Base-by-base conservation (phyloP, 1,140 invertebrate genomes). In the Doryteuthis pealeii region DNA sequence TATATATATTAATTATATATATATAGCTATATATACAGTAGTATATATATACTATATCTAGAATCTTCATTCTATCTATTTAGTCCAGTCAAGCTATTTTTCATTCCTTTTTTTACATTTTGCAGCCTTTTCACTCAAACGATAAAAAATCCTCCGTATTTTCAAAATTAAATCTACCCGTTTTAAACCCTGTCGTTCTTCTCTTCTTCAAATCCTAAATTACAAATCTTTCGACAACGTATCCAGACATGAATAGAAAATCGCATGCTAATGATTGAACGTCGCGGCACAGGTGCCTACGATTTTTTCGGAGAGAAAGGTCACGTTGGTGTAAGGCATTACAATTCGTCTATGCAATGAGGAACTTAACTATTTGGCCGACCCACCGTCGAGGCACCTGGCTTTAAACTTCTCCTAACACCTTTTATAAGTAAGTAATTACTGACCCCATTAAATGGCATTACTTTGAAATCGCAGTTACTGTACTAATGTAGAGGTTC, bases 321-420 rank as follows among this genome's bases (percentile, higher is more conserved):
- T 2, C 15, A 8, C 66, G 66, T 15, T n/a, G 66, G 66, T 8
- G 66, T 68, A 8, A 18, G 10, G 1, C n/a, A 68, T 32, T 68
- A 68, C 28, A 68, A 68, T 30, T 68, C 66, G 4, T 26, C 66
- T 5, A n/a, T 68, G 22, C 30, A 68, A 68, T 26, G 66, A 68
- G 66, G 18, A 33, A 14, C 66, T 68, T 5, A 33, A 68, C 22
- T 68, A 68, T 68, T 68, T 33, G 66, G 66, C 12, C 5, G 30
- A 68, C 66, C 66, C 15, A 68, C 66, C 15, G 15, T 18, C 8
- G 30, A 31, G 6, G 66, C 28, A 30, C 28, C 32, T 8, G 66
- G 66, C 0, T 68, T 68, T 26, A 68, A 68, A 12, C 30, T 68
- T 22, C 22, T 68, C 8, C 66, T 68, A 18, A 68, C 66, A 31